These are phyloP conservation scores for Bradypus variegatus DNA, from an alignment of 2,797 vertebrate species.

Conservation along the genomic window DNA sequence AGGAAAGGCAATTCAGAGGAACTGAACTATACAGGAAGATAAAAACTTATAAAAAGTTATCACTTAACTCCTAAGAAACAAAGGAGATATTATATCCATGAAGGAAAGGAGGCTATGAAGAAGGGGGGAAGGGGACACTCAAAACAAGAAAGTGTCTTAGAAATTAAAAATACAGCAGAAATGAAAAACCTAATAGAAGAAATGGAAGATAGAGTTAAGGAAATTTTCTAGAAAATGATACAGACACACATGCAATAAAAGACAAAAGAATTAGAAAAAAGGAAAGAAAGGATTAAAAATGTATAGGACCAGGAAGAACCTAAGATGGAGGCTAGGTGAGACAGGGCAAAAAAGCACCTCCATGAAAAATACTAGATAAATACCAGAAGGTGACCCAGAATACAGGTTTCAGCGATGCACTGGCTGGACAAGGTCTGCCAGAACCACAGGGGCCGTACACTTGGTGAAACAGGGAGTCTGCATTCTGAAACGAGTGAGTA, in stretches of 20 bases:
- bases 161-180: conserved; percentile 7
- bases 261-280: background rate
- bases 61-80: background rate
- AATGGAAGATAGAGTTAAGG: background rate
- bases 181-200: background rate
- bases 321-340: too few relatives aligned
- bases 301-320: too few relatives aligned
- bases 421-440: too few relatives aligned
- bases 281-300: background rate
- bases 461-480: too few relatives aligned
- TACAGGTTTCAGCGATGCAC: too few relatives aligned
- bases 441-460: too few relatives aligned
- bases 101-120: background rate
- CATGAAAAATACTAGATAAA: too few relatives aligned
- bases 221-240: background rate
- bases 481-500: too few relatives aligned
- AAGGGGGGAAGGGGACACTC: background rate
- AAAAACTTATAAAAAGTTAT: background rate
- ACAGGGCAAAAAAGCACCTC: too few relatives aligned
- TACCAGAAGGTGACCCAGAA: too few relatives aligned
- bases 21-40: background rate
- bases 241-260: background rate
- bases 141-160: background rate
- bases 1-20: background rate
- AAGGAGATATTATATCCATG: background rate